Conservation (phyloP, 1,140 invertebrate species). For the Laupala kohalensis region DNA sequence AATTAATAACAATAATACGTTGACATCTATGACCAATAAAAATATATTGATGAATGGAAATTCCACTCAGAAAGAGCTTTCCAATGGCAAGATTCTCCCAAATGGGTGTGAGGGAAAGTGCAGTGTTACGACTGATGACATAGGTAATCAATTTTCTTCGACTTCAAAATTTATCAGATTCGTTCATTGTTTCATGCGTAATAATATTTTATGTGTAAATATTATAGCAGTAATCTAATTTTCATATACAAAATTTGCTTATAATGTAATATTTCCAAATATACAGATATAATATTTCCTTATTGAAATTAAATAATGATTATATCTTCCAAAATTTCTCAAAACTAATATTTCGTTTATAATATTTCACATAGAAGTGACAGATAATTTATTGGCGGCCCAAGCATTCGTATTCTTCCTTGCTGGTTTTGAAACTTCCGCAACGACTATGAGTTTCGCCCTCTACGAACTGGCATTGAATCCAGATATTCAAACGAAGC, state of each 20-base stretch:
- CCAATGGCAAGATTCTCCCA: neutral
- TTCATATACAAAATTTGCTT: neutral
- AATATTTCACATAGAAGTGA: constrained; percentile 3
- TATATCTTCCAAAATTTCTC: neutral
- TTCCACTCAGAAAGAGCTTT: neutral
- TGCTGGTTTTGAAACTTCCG: constrained; percentile 32
- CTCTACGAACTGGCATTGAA: constrained; percentile 32
- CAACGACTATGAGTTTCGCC: constrained; percentile 28
- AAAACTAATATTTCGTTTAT: neutral
- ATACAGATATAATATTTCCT: neutral
- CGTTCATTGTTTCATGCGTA: too few species aligned
- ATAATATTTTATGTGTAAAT: too few species aligned
- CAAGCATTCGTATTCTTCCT: constrained; percentile 9
- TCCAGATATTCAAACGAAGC: constrained; percentile 31
- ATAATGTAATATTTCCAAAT: neutral
- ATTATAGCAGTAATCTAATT: too few species aligned
- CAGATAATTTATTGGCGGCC: neutral
- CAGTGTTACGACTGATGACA: neutral
- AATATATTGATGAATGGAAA: too few species aligned
- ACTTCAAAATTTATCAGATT: too few species aligned
- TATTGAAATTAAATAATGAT: neutral
- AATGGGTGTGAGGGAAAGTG: neutral
- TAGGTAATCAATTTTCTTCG: too few species aligned
- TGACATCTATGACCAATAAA: too few species aligned
- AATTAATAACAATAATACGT: neutral